phyloP scores from a whole-genome alignment of 2,888 invertebrate species.

The Xestia sexstrigata region DNA sequence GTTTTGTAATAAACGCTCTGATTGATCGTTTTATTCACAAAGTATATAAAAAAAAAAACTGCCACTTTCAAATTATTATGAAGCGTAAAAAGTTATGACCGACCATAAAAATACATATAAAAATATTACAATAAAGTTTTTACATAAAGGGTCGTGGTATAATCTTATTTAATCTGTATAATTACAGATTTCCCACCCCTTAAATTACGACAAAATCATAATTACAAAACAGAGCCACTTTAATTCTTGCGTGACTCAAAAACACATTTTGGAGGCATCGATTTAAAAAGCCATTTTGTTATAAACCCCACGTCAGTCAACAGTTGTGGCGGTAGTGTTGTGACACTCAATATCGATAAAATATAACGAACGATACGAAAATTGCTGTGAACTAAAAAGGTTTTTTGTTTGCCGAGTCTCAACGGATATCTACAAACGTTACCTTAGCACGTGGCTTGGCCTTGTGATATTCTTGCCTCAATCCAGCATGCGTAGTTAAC shows the following conservation, averaged over 20 bases:
- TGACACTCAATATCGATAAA: conserved; percentile 23
- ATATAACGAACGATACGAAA: background rate
- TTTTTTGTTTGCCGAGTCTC: background rate
- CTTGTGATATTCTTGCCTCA: background rate
- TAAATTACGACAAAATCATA: background rate
- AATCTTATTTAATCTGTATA: background rate
- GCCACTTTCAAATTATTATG: background rate
- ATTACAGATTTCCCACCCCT: background rate
- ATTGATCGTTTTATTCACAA: background rate
- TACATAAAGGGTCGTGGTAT: background rate
- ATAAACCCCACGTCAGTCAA: conserved; percentile 36
- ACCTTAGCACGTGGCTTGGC: background rate
- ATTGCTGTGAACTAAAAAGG: background rate
- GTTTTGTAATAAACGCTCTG: too few relatives aligned
- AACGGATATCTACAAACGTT: background rate
- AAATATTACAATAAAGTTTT: background rate
- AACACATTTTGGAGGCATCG: conserved; percentile 27
- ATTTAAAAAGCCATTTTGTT: conserved; percentile 54
- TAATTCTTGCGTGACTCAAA: conserved; percentile 21
- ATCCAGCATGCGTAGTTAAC: too few relatives aligned
- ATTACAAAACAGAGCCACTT: conserved; percentile 30
- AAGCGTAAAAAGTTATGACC: background rate
- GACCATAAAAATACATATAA: background rate
- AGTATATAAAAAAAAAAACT: background rate
- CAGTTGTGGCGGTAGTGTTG: conserved; percentile 30